Evolutionary conservation across 2,113 vertebrate species (phyloP).

Genomic region (Canis aureus): DNA sequence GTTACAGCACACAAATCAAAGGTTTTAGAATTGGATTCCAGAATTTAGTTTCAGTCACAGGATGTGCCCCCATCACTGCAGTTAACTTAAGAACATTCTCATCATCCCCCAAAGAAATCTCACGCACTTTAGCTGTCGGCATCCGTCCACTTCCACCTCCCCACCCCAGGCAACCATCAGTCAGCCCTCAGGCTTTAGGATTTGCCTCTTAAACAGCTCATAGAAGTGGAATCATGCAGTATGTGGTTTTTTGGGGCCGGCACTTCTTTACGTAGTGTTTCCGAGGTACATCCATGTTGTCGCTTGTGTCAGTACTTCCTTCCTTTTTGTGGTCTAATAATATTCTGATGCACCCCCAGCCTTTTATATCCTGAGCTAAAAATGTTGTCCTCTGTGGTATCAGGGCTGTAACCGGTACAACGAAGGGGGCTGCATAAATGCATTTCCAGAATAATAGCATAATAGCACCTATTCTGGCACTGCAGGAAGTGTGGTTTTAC

Average conservation of each 20-base stretch:
- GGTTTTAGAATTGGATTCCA: neutral
- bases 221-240: neutral
- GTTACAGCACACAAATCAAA: neutral
- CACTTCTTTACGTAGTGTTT: neutral
- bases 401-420: neutral
- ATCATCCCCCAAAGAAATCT: neutral
- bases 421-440: no score
- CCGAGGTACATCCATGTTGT: neutral
- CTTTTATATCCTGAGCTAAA: neutral
- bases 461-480: fast-evolving
- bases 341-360: no score
- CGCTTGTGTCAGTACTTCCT: neutral
- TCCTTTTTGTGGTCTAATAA: neutral
- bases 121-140: neutral
- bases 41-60: neutral
- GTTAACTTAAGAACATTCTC: neutral
- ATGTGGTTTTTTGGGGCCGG: neutral
- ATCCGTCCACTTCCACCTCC: fast-evolving
- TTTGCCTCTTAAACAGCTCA: neutral
- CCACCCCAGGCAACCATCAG: neutral
- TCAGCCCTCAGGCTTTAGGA: neutral
- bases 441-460: neutral
- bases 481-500: neutral
- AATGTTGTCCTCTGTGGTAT: neutral
- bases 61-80: neutral